These are phyloP conservation scores for Sphaerophoria rueppellii DNA, from an alignment of 2,888 invertebrate species.

Conservation along the genomic window DNA sequence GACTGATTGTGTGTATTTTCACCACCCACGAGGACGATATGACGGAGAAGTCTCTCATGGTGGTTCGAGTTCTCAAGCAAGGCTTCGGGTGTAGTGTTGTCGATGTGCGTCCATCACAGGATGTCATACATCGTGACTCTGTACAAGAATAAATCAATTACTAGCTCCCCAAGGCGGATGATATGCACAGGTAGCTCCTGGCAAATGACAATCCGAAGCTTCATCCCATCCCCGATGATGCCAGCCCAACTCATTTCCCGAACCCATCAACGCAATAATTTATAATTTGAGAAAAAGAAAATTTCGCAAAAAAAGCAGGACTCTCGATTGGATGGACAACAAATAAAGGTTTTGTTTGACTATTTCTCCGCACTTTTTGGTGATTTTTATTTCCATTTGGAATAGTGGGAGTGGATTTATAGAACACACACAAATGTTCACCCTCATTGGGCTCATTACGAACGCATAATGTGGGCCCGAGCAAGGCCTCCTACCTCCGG, in stretches of 20 bases:
- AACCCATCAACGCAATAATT: conserved; percentile 52
- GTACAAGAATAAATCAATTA: conserved; percentile 69
- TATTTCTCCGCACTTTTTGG: conserved; percentile 69
- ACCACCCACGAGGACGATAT: conserved; percentile 27
- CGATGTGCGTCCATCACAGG: conserved; percentile 54
- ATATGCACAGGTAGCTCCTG: conserved; percentile 63
- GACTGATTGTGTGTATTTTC: conserved; percentile 56
- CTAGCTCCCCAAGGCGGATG: conserved; percentile 45
- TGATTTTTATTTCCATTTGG: conserved; percentile 68
- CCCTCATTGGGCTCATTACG: conserved; percentile 73
- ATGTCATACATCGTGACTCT: conserved; percentile 57
- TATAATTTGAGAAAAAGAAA: conserved; percentile 57
- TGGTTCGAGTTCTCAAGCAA: conserved; percentile 42
- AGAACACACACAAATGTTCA: conserved; percentile 60
- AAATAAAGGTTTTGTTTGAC: conserved; percentile 50
- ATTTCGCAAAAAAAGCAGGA: conserved; percentile 8
- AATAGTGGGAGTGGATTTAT: conserved; percentile 52
- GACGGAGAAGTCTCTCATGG: conserved; percentile 7
- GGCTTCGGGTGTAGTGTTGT: conserved; percentile 39
- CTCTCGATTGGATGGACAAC: conserved; percentile 25
- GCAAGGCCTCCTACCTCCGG: conserved; percentile 10
- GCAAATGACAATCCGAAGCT: conserved; percentile 58
- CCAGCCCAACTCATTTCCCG: conserved; percentile 5
- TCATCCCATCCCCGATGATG: not conserved
- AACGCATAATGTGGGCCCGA: conserved; percentile 70